phyloP scores from a whole-genome alignment of 2,797 vertebrate genomes.

The Sebastes vulpes region DNA sequence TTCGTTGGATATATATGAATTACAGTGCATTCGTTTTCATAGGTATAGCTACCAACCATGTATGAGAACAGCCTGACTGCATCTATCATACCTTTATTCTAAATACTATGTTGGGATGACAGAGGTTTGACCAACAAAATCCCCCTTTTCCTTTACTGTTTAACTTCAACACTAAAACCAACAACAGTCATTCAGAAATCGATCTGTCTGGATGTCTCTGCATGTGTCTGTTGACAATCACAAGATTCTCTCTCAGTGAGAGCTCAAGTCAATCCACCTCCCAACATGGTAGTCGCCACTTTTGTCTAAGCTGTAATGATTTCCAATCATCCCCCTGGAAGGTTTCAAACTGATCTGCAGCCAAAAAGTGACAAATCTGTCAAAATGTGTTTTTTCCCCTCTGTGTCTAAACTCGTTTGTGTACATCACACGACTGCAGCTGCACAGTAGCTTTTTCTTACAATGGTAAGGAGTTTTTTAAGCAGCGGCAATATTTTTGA shows the following conservation, averaged over 20 bases:
- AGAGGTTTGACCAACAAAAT: background rate
- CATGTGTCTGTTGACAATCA: background rate
- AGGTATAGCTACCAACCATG: background rate
- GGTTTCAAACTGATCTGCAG: background rate
- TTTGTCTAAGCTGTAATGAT: background rate
- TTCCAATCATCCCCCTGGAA: background rate
- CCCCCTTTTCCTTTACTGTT: background rate
- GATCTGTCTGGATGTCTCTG: background rate
- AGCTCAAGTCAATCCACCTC: background rate
- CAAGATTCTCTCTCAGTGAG: background rate
- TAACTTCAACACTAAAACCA: background rate
- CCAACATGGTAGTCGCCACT: background rate
- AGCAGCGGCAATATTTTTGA: background rate
- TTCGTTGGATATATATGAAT: background rate
- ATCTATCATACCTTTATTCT: background rate
- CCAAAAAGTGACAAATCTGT: background rate
- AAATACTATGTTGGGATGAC: background rate
- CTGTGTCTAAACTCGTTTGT: accelerated
- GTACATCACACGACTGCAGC: background rate
- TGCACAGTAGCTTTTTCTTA: background rate
- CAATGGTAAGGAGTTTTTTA: background rate
- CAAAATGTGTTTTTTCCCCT: background rate
- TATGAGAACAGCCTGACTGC: too few species aligned
- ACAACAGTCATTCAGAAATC: background rate
- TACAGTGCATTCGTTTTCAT: background rate